phyloP scores from a whole-genome alignment of 2,797 vertebrate species.

The Vespertilio murinus region DNA sequence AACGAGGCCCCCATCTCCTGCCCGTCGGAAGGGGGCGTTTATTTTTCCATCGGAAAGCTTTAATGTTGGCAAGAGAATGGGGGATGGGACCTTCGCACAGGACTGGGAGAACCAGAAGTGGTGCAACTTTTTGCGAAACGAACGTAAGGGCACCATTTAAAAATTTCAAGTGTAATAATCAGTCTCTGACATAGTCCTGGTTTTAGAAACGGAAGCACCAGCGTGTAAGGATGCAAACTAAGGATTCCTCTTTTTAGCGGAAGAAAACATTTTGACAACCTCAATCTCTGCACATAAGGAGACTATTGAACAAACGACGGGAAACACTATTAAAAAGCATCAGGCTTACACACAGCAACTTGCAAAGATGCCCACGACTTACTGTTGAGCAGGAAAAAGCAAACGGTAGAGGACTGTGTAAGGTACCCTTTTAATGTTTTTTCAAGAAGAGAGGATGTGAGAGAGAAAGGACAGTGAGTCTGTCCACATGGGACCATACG shows the following conservation, averaged over 20 bases:
- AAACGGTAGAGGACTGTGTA: neutral
- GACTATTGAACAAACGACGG: neutral
- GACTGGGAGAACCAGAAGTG: neutral
- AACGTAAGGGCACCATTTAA: neutral
- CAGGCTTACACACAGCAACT: fast-evolving
- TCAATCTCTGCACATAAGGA: neutral
- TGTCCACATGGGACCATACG: fast-evolving
- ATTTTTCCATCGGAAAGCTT: neutral
- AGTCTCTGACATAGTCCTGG: neutral
- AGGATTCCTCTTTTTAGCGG: neutral
- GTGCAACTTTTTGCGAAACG: neutral
- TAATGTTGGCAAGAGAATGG: neutral
- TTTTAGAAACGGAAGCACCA: neutral
- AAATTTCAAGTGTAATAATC: neutral
- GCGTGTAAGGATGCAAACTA: neutral
- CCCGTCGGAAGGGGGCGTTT: neutral
- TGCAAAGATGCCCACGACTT: neutral
- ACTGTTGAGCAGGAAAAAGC: neutral
- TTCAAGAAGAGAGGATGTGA: neutral
- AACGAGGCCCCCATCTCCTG: neutral
- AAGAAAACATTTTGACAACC: neutral
- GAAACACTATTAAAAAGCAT: neutral
- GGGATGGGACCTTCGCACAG: neutral
- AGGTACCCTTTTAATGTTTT: neutral
- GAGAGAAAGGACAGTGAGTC: neutral